Base-by-base conservation (phyloP, 2,113 vertebrate genomes). In the Dromaius novaehollandiae region DNA sequence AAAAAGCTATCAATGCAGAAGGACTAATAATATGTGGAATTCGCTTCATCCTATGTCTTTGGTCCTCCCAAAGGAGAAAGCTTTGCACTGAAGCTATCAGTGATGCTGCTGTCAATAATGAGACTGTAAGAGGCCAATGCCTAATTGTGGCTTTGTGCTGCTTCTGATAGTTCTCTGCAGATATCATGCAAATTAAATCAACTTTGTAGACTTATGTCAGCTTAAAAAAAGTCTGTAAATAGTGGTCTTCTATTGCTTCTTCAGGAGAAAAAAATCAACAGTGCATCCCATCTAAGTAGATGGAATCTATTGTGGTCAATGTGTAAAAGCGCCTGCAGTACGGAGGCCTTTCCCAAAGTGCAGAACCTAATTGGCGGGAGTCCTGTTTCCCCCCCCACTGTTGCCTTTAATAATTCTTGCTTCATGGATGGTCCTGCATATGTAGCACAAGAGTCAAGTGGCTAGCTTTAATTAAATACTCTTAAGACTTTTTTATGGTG, bases 261-360 rank as follows among this genome's bases (percentile, higher is more conserved):
- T 66, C 17, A 46, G 34, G 64, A 53, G 44, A 53, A 70, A 22
- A 32, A 58, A 46, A 5, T 82, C 14, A 30, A 12, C 9, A 63
- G 11, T 36, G 36, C 11, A 22, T 83, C 20, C 32, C 6, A 17
- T 0, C 0, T n/a, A 48, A 80, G 30, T 30, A 74, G 30, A 11
- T 70, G 28, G 36, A 69, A 21, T 48, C 25, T 69, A 1, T 74
- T 81, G 53, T 58, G 5, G 2, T 34, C 13, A 65, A 22, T 28
- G 5, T 88, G 36, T 20, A 53, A 32, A 89, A 65, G 42, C 24
- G 16, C n/a, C 4, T 32, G 58, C 88, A 16, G 2, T 66, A 4
- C n/a, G 10, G 20, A 68, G 18, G 20, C 7, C 8, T 81, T 81
- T 78, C 36, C 64, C 6, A 32, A 9, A 79, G 21, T 4, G 8